Base-by-base conservation (phyloP, 2,113 vertebrate genomes). In the Platysteira castanea region DNA sequence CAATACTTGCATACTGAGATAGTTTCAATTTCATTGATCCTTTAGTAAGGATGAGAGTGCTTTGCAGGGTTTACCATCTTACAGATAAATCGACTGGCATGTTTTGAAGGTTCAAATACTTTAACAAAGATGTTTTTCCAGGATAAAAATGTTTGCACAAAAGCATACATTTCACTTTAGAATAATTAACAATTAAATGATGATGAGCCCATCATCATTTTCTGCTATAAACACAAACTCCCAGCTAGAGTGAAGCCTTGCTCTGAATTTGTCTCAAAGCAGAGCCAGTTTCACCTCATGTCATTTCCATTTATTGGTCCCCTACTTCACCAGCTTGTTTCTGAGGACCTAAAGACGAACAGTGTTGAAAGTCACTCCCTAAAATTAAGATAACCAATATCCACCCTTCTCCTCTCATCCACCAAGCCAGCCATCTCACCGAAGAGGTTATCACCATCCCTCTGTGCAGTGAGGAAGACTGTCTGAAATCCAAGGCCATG, bases 31-130 rank as follows among this genome's bases (percentile, higher is more conserved):
- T 67, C 60, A 93, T 86, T 59, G 88, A 94, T 79, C 87, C 67
- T 74, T 92, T 71, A 64, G 47, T 63, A 88, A 88, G 39, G 87
- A 68, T 60, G 39, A 78, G 60, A 80, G 52, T 67, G 37, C 79
- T 95, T 94, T 95, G 59, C 63, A 83, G 33, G 7, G 10, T 94
- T 96, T 90, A 70, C 27, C 39, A 21, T 31, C 67, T 37, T 77
- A 70, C 12, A 77, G 52, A 50, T 54, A 88, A 68, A 77, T 59
- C 26, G 68, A 83, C 39, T 74, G 68, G 35, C 61, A 52, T 88
- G 47, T 92, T 93, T 90, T 80, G 67, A 93, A 86, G 61, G 52
- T 83, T 94, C 44, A 94, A 79, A 93, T 70, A 80, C 52, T 94
- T 93, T 27, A 88, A 83, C 22, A 20, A 93, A 88, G 46, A 37